Base-by-base conservation (phyloP, 64 coral and sea anemone species). In the Pocillopora damicornis region DNA sequence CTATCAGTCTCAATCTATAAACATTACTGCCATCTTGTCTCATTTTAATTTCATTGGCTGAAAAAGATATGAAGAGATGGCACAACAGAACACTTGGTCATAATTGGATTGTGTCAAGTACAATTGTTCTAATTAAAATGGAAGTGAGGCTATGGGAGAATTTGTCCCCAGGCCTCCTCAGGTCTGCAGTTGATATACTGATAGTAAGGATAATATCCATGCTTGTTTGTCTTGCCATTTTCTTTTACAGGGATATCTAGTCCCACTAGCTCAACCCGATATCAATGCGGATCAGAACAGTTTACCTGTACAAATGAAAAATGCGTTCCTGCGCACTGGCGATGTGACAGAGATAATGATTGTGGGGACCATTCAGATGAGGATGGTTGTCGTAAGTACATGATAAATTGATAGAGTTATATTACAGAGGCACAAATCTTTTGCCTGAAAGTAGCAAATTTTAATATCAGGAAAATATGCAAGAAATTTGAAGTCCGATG, bases 331-430 rank as follows among this genome's bases (percentile, higher is more conserved):
- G 35, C 56, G 0, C 34, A 25, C 34, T 89, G 88, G 88, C 20
- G 37, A 42, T 89, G 88, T 74, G 88, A 89, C 75, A 63, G 79
- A 26, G 88, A 89, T 15, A 72, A 89, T 82, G 88, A 89, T 68
- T 89, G 88, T 82, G 88, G 88, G n/a, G 88, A 89, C 20, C 56
- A 37, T 80, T 89, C 88, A 75, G 88, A 89, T 89, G 88, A 89
- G 71, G 22, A 8, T 25, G 68, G 57, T 30, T 89, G 88, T 61
- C 76, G 88, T 89, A 82, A 89, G 88, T 89, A 59, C 2, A 74
- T 67, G 16, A 67, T 18, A 18, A 20, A 30, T 30, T 30, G 42
- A 51, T 1, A 51, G 42, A 51, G 7, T 51, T 51, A 4, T 7
- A 51, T 51, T 51, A 51, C 42, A 2, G 7, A 7, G 2, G 42